phyloP scores from a whole-genome alignment of 1,140 invertebrate genomes.

The Macrobrachium rosenbergii region DNA sequence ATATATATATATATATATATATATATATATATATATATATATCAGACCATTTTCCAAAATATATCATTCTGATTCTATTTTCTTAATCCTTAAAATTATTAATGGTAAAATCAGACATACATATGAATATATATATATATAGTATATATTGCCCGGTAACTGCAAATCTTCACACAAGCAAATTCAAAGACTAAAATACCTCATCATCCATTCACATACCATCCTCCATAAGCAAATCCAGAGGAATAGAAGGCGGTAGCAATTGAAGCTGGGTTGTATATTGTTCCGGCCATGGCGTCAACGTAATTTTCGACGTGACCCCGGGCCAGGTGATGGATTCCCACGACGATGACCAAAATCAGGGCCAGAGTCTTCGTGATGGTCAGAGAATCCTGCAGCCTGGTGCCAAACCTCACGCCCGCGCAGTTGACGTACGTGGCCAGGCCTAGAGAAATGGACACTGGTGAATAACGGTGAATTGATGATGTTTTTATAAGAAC shows the following conservation, averaged over 20 bases:
- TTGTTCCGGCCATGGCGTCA: constrained; percentile 28
- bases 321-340: constrained; percentile 75
- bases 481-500: background rate
- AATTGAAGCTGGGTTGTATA: constrained; percentile 70
- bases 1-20: no score
- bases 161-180: background rate
- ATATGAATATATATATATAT: no score
- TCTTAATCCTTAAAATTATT: no score
- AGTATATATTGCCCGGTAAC: constrained; percentile 66
- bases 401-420: constrained; percentile 94
- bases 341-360: constrained; percentile 87
- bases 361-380: constrained; percentile 88
- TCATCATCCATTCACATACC: constrained; percentile 68
- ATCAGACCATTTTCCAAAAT: no score
- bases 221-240: constrained; percentile 73
- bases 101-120: no score
- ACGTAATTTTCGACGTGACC: constrained; percentile 73
- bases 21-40: no score
- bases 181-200: background rate
- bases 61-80: no score
- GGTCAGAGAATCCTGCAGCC: constrained; percentile 88
- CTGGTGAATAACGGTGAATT: background rate
- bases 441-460: constrained; percentile 78
- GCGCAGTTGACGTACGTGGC: constrained; percentile 96
- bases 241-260: constrained; percentile 78